phyloP scores from a whole-genome alignment of 2,113 vertebrate species.

The Patagioenas fasciata region DNA sequence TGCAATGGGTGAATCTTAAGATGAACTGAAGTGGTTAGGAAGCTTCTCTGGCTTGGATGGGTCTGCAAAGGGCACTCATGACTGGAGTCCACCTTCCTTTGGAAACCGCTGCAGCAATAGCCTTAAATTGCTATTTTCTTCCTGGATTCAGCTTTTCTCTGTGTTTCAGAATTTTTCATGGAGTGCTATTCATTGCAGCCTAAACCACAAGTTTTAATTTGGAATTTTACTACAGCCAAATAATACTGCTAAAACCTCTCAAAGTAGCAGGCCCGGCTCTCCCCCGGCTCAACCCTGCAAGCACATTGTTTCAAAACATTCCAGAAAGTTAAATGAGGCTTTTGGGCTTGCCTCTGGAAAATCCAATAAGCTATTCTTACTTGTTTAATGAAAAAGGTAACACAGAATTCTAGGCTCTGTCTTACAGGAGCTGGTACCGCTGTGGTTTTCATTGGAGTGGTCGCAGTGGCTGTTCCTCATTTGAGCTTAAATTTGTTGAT shows the following conservation, averaged over 20 bases:
- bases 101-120: neutral
- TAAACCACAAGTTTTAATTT: conserved; percentile 63
- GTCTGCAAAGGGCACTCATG: neutral
- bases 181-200: conserved; percentile 11
- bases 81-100: neutral
- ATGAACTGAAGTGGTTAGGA: neutral
- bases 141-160: neutral
- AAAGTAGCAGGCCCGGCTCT: neutral
- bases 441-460: neutral
- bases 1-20: neutral
- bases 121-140: neutral
- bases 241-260: neutral
- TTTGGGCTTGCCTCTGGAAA: conserved; percentile 23
- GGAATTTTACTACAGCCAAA: conserved; percentile 60
- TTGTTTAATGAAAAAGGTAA: conserved; percentile 23
- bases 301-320: conserved; percentile 34
- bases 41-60: neutral
- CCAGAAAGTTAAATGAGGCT: neutral
- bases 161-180: neutral
- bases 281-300: neutral
- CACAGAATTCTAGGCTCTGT: neutral
- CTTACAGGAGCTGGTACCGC: accelerated
- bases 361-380: neutral
- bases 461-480: neutral
- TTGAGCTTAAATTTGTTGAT: neutral